phyloP scores from a whole-genome alignment of 2,888 invertebrate genomes.

The Lasioglossum oenotherae region DNA sequence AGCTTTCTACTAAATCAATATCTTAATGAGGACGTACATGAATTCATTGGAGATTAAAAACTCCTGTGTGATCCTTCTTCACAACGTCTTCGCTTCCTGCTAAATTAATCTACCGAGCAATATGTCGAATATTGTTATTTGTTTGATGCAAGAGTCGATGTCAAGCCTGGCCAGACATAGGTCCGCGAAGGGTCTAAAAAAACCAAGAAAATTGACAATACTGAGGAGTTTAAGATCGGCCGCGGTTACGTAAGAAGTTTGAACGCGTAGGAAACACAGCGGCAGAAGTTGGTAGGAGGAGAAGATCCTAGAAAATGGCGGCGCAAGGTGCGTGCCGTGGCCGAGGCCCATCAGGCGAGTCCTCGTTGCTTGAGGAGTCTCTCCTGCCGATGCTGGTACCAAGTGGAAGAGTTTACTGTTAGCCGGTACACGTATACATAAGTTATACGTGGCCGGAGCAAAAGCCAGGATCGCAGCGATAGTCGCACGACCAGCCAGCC shows the following conservation, averaged over 20 bases:
- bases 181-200: neutral
- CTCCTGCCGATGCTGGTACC: constrained; percentile 40
- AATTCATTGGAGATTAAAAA: neutral
- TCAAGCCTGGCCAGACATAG: neutral
- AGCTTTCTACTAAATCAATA: neutral
- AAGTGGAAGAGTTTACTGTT: constrained; percentile 70
- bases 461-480: constrained; percentile 48
- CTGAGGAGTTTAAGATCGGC: neutral
- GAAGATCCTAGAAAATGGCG: constrained; percentile 49
- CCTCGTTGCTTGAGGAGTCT: constrained; percentile 16
- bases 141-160: neutral
- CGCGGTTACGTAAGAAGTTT: neutral
- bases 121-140: no score
- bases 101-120: neutral
- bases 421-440: constrained; percentile 50
- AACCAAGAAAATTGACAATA: neutral
- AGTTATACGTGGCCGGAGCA: constrained; percentile 34
- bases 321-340: constrained; percentile 16
- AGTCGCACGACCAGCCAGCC: constrained; percentile 41
- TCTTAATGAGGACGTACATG: neutral
- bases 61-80: neutral
- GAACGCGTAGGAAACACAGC: neutral
- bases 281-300: neutral
- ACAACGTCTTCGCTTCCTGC: neutral
- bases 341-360: constrained; percentile 42